Conservation (phyloP, 2,888 invertebrate genomes). For the Tenthredo livida region DNA sequence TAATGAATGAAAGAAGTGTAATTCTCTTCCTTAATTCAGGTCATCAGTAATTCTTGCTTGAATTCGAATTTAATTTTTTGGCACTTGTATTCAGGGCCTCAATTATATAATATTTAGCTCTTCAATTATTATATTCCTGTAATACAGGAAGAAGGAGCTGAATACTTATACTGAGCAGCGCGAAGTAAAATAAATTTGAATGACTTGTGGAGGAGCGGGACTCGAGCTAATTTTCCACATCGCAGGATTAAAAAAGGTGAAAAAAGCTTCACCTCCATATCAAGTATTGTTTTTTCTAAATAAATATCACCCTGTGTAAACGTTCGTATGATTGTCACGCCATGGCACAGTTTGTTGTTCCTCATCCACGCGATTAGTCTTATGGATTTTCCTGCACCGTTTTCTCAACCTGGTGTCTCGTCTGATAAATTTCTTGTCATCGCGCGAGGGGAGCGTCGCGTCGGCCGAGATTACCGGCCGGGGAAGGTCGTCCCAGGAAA, state of each 20-base stretch:
- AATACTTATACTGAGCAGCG: conserved; percentile 10
- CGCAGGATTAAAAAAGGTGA: conserved; percentile 29
- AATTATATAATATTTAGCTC: not conserved
- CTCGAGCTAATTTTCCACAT: conserved; percentile 29
- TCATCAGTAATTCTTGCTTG: not conserved
- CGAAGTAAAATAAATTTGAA: conserved; percentile 22
- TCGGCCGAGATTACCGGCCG: not conserved
- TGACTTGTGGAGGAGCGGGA: conserved; percentile 5
- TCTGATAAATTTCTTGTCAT: conserved; percentile 28
- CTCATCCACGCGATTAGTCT: conserved; percentile 34
- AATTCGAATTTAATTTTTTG: not conserved
- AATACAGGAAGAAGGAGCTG: not conserved
- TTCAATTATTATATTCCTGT: conserved; percentile 29
- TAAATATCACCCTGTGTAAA: not conserved
- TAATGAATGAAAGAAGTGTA: not conserved
- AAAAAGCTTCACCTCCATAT: not conserved
- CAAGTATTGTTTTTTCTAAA: not conserved
- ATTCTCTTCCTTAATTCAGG: not conserved
- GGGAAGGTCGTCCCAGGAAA: not conserved
- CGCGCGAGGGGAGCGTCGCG: not conserved
- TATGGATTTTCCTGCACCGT: conserved; percentile 22
- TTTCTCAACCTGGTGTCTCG: conserved; percentile 7
- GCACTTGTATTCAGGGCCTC: not conserved
- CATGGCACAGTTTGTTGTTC: not conserved
- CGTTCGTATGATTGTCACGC: conserved; percentile 5